These are phyloP conservation scores for Drosophila hawaiiensis DNA, from an alignment of 2,888 invertebrate genomes.

Conservation along the genomic window DNA sequence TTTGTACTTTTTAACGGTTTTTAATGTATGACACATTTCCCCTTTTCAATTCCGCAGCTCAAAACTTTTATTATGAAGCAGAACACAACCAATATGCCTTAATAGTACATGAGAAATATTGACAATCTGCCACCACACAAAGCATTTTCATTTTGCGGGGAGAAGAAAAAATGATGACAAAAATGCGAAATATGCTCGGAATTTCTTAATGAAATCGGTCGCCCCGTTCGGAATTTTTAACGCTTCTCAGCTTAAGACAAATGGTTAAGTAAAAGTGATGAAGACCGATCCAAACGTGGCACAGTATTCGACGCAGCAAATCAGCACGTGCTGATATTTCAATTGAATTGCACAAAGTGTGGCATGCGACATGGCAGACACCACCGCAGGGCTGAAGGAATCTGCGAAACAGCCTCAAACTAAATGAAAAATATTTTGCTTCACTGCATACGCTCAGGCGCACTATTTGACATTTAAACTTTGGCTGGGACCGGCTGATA, in stretches of 20 bases:
- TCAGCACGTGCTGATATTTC: slow-evolving; percentile 77
- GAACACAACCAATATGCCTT: neutral
- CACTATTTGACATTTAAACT: slow-evolving; percentile 70
- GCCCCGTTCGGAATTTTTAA: slow-evolving; percentile 5
- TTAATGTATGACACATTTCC: neutral
- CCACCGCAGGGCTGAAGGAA: slow-evolving; percentile 10
- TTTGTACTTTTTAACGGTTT: accelerated
- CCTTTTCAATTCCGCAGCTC: neutral
- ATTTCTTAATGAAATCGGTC: slow-evolving; percentile 78
- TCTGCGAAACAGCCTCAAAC: slow-evolving; percentile 16
- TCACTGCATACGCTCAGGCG: slow-evolving; percentile 41
- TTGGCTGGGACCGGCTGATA: slow-evolving; percentile 32
- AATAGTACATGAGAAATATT: slow-evolving; percentile 9
- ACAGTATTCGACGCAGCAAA: slow-evolving; percentile 35
- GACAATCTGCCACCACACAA: slow-evolving; percentile 22
- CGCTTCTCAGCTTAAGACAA: slow-evolving; percentile 65
- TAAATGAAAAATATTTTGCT: slow-evolving; percentile 59
- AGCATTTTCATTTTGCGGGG: slow-evolving; percentile 46
- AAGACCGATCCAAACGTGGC: slow-evolving; percentile 24
- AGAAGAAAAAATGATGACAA: slow-evolving; percentile 23
- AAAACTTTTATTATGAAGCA: slow-evolving; percentile 29
- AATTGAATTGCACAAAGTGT: slow-evolving; percentile 72
- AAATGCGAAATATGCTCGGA: slow-evolving; percentile 65
- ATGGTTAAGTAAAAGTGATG: slow-evolving; percentile 36
- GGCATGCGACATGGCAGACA: slow-evolving; percentile 53